Conservation (phyloP, 2,797 vertebrate species). For the Spinus olivaceus region DNA sequence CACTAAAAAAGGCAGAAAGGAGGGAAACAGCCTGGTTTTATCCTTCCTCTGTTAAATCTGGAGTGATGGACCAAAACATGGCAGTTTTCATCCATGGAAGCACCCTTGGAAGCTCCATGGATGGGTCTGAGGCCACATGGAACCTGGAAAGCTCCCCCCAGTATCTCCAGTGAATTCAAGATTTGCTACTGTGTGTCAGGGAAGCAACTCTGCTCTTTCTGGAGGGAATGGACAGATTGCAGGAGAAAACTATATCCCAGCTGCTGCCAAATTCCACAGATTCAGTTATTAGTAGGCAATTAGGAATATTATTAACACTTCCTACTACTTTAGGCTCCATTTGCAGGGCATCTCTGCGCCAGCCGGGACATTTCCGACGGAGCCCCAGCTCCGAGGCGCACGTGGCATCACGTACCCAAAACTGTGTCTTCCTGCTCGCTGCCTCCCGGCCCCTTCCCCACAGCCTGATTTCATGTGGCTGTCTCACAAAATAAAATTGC, state of each 20-base stretch:
- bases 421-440: background rate
- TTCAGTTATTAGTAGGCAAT: conserved; percentile 59
- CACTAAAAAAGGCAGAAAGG: background rate
- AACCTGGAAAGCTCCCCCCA: background rate
- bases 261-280: conserved; percentile 38
- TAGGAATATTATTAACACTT: conserved; percentile 54
- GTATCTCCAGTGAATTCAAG: background rate
- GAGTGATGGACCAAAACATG: fast-evolving
- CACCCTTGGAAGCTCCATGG: background rate
- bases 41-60: background rate
- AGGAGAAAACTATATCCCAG: conserved; percentile 5
- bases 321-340: conserved; percentile 9
- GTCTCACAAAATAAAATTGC: background rate
- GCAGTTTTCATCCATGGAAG: background rate
- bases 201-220: conserved; percentile 14
- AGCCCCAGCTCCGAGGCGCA: background rate
- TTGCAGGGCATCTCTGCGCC: background rate
- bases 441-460: background rate
- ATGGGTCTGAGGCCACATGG: background rate
- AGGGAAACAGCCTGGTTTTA: background rate
- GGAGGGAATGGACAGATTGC: conserved; percentile 34
- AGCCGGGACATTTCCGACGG: background rate
- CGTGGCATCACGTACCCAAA: background rate
- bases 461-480: background rate
- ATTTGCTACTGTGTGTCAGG: background rate